phyloP scores from a whole-genome alignment of 2,797 vertebrate genomes.

The Gallinago nigripennis region DNA sequence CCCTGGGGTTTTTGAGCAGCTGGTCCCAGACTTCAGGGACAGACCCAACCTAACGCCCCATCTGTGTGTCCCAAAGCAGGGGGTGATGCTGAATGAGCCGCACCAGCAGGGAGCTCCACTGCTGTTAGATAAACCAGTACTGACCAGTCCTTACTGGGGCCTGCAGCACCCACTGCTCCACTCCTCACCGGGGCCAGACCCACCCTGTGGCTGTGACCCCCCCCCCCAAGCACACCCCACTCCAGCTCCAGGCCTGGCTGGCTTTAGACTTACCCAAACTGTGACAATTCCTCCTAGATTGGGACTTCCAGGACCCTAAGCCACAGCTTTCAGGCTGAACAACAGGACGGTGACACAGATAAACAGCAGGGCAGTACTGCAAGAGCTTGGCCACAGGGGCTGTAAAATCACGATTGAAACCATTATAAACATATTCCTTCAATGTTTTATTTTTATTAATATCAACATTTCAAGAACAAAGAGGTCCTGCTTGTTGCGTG shows the following conservation, averaged over 20 bases:
- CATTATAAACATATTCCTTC: neutral
- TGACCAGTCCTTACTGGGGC: no score
- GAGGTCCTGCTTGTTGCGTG: neutral
- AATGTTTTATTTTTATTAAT: neutral
- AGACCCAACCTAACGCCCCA: neutral
- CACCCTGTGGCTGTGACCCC: neutral
- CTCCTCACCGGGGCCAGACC: neutral
- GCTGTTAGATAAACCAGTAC: neutral
- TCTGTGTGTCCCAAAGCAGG: neutral
- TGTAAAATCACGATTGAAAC: accelerated
- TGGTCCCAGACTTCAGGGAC: neutral
- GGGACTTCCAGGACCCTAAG: neutral
- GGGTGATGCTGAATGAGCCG: accelerated
- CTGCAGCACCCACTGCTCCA: accelerated
- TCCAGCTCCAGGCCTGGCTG: no score
- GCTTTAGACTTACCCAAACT: no score
- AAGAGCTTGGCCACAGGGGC: neutral
- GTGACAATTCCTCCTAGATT: neutral
- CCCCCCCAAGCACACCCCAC: accelerated
- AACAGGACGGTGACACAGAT: no score
- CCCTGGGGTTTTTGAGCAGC: neutral
- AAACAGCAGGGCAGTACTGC: neutral
- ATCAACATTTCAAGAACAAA: neutral
- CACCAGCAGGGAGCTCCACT: neutral
- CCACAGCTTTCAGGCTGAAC: accelerated